Conservation (phyloP, 2,113 vertebrate species). For the Benitochromis conjunctus region DNA sequence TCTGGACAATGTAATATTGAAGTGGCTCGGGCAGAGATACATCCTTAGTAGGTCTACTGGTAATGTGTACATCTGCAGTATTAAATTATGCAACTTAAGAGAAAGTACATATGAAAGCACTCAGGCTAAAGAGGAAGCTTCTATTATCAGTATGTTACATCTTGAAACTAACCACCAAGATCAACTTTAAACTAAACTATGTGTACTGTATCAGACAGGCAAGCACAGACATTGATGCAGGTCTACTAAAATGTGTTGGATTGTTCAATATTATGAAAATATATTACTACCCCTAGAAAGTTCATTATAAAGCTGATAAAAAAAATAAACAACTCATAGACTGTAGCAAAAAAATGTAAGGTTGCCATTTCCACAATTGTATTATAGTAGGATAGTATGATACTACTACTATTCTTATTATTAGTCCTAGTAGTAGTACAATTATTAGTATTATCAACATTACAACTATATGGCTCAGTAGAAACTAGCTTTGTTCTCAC, state of each 20-base stretch:
- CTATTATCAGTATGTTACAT: background rate
- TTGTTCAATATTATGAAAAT: background rate
- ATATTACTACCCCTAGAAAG: background rate
- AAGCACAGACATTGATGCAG: background rate
- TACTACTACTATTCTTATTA: background rate
- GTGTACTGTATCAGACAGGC: background rate
- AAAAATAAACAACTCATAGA: background rate
- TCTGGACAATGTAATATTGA: background rate
- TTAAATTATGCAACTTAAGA: background rate
- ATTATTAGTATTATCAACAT: too few species aligned
- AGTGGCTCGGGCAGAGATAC: background rate
- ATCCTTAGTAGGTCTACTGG: background rate
- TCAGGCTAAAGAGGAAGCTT: background rate
- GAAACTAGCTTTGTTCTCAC: background rate
- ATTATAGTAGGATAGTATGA: background rate
- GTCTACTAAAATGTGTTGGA: background rate
- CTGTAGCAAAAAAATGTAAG: background rate
- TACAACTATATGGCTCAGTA: background rate
- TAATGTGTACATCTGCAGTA: background rate
- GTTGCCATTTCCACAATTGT: background rate
- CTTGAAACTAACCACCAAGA: background rate
- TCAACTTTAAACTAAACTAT: background rate
- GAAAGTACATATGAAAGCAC: background rate
- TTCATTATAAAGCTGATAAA: background rate
- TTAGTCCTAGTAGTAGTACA: accelerated